Base-by-base conservation (phyloP, 2,888 invertebrate genomes). In the Apantesis nais region DNA sequence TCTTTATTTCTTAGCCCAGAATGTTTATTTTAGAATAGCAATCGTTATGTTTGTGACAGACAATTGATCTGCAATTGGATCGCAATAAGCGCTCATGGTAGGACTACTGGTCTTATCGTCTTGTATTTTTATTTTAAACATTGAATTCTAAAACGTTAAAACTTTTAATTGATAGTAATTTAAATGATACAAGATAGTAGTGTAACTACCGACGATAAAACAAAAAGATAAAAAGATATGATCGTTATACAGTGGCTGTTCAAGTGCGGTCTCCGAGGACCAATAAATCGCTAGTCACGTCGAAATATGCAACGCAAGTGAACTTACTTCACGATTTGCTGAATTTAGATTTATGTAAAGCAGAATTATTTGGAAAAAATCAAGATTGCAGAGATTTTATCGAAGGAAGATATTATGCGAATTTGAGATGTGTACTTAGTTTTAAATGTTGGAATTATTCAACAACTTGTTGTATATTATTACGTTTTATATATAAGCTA, bases 221-320 rank as follows among this genome's bases (percentile, higher is more conserved):
- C 14, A 12, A 29, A 29, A 55, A 1, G 3, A 14, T 7, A 14
- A 29, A 58, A 58, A 14, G 12, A 16, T 12, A 29, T 25, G 29
- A 29, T 25, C 58, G 29, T 25, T 25, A 29, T 58, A 14, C 29
- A 58, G 29, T 29, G 0, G 5, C 58, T 14, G 58, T 58, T 25
- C 16, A 16, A 58, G 52, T 58, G 29, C 29, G 58, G 58, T 29
- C 58, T 58, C 58, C 12, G 5, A 58, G 1, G 58, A 58, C 29
- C 58, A 58, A 58, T 58, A 58, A 58, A 58, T 58, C 14, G 29
- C 58, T 14, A 58, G 58, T 58, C 29, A 58, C 29, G 25, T 58
- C 14, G 11, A 16, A 29, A 58, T 58, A 58, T 58, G 29, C 58
- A 58, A 14, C 58, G 58, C 25, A 58, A 29, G 55, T 58, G 29